Evolutionary conservation across 2,113 vertebrate genomes (phyloP).

Genomic region (Lipophrys pholis): DNA sequence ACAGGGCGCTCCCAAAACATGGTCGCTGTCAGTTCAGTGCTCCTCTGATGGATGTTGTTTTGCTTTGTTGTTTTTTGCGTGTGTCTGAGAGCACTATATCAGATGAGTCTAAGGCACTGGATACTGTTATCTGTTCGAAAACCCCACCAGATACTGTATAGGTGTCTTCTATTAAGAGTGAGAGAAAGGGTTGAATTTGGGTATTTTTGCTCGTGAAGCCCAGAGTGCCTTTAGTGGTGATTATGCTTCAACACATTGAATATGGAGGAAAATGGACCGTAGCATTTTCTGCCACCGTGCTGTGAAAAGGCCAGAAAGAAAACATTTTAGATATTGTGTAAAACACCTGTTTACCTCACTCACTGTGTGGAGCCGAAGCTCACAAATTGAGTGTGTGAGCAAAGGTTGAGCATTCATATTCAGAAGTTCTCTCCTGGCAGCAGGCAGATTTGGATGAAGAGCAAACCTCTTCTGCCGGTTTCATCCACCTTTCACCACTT

Average conservation of each 20-base stretch:
- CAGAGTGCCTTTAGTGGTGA: not conserved
- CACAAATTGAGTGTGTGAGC: conserved; percentile 31
- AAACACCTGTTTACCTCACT: conserved; percentile 3
- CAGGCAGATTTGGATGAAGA: conserved; percentile 47
- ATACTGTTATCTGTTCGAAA: conserved; percentile 45
- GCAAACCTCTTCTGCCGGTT: conserved; percentile 60
- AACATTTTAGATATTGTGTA: conserved; percentile 1
- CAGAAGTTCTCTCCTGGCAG: conserved; percentile 44
- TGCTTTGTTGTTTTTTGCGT: conserved; percentile 56
- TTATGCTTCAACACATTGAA: conserved; percentile 3
- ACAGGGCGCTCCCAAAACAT: conserved; percentile 71
- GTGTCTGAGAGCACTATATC: conserved; percentile 17
- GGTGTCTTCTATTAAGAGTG: not conserved
- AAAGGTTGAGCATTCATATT: conserved; percentile 59
- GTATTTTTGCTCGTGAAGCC: not conserved
- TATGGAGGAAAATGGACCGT: conserved; percentile 28
- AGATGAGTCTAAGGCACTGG: conserved; percentile 15
- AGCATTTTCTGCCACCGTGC: conserved; percentile 2
- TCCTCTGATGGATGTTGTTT: conserved; percentile 75
- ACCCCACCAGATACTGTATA: not conserved
- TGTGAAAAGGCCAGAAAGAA: not conserved
- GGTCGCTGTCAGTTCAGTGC: conserved; percentile 65
- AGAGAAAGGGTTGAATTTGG: conserved; percentile 14
- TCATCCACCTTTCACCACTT: conserved; percentile 70
- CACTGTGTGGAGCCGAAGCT: conserved; percentile 20